phyloP scores from a whole-genome alignment of 2,113 vertebrate species.

The Oreotrochilus melanogaster region DNA sequence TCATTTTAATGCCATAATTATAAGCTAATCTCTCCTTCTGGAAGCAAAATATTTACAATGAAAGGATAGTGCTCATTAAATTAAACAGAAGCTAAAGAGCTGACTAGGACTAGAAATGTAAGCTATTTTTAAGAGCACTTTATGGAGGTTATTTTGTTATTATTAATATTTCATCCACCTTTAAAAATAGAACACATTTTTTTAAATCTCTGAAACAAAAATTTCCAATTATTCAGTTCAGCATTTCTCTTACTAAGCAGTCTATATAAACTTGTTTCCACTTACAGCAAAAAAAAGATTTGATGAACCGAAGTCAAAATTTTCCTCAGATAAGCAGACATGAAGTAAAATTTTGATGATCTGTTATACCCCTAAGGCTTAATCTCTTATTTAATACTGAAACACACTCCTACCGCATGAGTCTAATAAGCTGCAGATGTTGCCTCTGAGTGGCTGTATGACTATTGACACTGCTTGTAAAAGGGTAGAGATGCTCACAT shows the following conservation, averaged over 20 bases:
- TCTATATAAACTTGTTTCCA: not conserved
- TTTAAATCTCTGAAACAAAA: not conserved
- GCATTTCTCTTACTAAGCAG: not conserved
- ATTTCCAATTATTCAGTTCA: not conserved
- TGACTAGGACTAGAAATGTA: not conserved
- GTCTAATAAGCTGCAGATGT: constrained; percentile 51
- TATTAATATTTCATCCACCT: not conserved
- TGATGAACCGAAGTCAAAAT: not conserved
- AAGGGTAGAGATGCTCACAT: not conserved
- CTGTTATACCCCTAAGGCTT: not conserved
- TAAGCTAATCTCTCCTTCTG: not conserved
- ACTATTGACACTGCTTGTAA: constrained; percentile 1
- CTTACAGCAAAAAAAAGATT: not conserved
- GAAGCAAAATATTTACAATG: not conserved
- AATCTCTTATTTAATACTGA: constrained; percentile 27
- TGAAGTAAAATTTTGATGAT: not conserved
- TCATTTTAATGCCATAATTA: not conserved
- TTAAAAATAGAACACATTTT: not conserved
- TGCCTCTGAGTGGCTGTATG: not conserved
- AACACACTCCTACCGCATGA: constrained; percentile 18
- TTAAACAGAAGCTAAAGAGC: not conserved
- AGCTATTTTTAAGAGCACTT: not conserved
- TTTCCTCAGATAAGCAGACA: not conserved
- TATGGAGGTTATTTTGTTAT: not conserved
- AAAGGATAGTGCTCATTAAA: not conserved